Evolutionary conservation across 2,888 invertebrate species (phyloP).

Genomic region (Aradus depressus): DNA sequence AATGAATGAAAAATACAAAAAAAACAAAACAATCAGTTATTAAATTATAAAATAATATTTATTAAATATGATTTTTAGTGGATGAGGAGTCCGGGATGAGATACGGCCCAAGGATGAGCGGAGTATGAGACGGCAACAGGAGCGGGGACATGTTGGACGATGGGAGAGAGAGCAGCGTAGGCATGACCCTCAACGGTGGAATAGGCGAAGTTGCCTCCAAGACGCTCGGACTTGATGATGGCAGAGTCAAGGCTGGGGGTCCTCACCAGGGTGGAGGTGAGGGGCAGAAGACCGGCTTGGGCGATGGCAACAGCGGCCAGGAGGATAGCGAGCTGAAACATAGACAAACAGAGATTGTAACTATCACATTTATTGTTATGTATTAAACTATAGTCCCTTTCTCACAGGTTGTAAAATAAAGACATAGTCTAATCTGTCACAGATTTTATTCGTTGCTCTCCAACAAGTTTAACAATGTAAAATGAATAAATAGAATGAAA

Average conservation of each 20-base stretch:
- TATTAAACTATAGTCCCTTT: too few relatives aligned
- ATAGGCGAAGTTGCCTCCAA: slow-evolving; percentile 46
- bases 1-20: not conserved
- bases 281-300: slow-evolving; percentile 28
- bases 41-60: not conserved
- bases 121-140: slow-evolving; percentile 37
- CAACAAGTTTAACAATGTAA: too few relatives aligned
- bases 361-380: too few relatives aligned
- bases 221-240: slow-evolving; percentile 41
- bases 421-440: too few relatives aligned
- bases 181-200: slow-evolving; percentile 43
- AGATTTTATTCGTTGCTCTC: too few relatives aligned
- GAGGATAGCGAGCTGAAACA: slow-evolving; percentile 18
- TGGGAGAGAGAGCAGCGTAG: slow-evolving; percentile 39
- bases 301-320: slow-evolving; percentile 23
- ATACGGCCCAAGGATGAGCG: slow-evolving; percentile 31
- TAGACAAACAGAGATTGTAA: too few relatives aligned
- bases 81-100: slow-evolving; percentile 21
- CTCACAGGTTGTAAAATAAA: too few relatives aligned
- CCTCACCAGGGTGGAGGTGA: slow-evolving; percentile 35
- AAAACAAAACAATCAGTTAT: slow-evolving; percentile 1
- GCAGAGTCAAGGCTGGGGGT: slow-evolving; percentile 43
- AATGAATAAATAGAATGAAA: too few relatives aligned
- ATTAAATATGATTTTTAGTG: slow-evolving; percentile 13
- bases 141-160: slow-evolving; percentile 35